Evolutionary conservation across 2,888 invertebrate species (phyloP), one percentile per base, ranked within the genome.

Genomic region (Teleiodes luculella): DNA sequence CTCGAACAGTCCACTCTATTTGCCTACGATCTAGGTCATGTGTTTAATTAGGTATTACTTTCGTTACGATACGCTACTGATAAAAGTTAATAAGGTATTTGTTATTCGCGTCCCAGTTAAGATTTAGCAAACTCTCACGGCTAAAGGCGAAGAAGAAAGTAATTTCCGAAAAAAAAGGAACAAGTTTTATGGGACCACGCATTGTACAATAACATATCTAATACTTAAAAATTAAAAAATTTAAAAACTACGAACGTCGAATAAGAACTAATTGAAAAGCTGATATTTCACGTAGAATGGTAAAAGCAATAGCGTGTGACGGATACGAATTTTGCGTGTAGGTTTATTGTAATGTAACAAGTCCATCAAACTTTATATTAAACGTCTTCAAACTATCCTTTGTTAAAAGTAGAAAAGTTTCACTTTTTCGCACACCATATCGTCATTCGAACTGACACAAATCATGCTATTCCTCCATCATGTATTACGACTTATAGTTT

Each of bases 21-120:
- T 71, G 72, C 73, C 71, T 65, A 68, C 67, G 39, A 54, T 54
- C 54, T 49, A 11, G 39, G 24, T 24, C 24, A 24, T 28, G 54
- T 52, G 57, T 57, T 60, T 65, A 58, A 71, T 64, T 57, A 62
- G 48, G 60, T 60, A 56, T 73, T 60, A 74, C 77, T 74, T 74
- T 74, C 74, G 65, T 76, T 60, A 62, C 57, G 61, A 65, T 65
- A 60, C 54, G 46, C 47, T 58, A 57, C 24, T 24, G 24, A 24
- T 24, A 24, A 76, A 61, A 61, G 59, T 55, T 72, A 77, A 80
- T 76, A 69, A 78, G 70, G 57, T 65, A 61, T 72, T 72, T 73
- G 72, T 73, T 67, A 64, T 43, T 43, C 43, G 43, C 56, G 62
- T 63, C 66, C 65, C 65, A 62, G 62, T 52, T 45, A 54, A 64